phyloP scores from a whole-genome alignment of 2,888 invertebrate species.

The Stenolophus ochropezus region DNA sequence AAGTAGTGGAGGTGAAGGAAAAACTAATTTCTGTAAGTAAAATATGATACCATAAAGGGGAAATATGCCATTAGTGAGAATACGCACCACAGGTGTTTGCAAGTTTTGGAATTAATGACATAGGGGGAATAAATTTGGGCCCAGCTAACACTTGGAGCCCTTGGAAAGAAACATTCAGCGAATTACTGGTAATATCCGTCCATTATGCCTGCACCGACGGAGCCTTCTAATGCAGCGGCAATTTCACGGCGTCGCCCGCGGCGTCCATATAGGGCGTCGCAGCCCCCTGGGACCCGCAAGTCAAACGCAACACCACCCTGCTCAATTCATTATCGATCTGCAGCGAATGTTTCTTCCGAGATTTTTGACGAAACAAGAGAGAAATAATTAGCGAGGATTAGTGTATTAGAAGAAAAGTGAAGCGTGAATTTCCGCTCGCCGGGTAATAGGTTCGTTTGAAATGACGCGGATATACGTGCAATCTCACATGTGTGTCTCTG shows the following conservation, averaged over 20 bases:
- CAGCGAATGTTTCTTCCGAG: neutral
- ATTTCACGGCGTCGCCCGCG: neutral
- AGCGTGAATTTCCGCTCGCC: constrained; percentile 37
- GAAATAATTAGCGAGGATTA: neutral
- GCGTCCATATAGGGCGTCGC: neutral
- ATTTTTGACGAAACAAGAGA: neutral
- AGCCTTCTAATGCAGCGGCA: neutral
- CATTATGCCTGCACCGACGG: neutral
- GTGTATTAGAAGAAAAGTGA: neutral
- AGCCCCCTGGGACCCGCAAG: neutral
- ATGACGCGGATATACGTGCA: neutral
- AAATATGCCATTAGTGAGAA: too few relatives aligned
- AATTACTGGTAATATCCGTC: neutral
- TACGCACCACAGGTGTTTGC: neutral
- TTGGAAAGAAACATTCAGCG: neutral
- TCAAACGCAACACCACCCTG: neutral
- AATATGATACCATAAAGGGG: too few relatives aligned
- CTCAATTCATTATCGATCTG: neutral
- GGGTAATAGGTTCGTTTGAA: constrained; percentile 39
- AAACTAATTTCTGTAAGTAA: too few relatives aligned
- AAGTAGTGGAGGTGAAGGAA: too few relatives aligned
- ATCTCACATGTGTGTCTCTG: constrained; percentile 18
- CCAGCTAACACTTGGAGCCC: neutral
- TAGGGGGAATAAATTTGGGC: neutral
- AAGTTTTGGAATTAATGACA: neutral